Percentiles rank a stretch among this genome's conserved stretches.
Conservation (phyloP, 1,140 invertebrate species). For the Platorchestia sp. region DNA sequence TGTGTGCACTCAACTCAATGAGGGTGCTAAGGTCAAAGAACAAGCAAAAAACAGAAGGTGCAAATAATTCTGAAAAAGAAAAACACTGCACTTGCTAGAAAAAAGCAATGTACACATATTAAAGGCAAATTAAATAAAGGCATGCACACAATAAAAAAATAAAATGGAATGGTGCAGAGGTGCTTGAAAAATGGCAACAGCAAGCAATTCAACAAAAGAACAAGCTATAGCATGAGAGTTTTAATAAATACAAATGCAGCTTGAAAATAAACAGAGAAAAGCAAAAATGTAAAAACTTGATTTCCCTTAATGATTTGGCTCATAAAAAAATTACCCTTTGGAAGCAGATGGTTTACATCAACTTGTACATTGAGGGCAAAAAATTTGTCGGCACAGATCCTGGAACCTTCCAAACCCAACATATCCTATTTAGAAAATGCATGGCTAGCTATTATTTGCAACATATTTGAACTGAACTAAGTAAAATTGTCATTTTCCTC, state of each 20-base stretch:
- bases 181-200: not conserved
- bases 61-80: not conserved
- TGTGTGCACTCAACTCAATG: not conserved
- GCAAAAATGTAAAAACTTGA: not conserved
- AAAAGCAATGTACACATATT: not conserved
- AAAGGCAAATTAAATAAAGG: not conserved
- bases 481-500: too few relatives aligned
- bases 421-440: too few relatives aligned
- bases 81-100: not conserved
- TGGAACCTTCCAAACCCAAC: too few relatives aligned
- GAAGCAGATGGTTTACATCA: too few relatives aligned
- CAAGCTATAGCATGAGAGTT: not conserved
- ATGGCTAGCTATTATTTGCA: too few relatives aligned
- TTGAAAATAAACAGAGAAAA: not conserved
- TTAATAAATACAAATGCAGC: not conserved
- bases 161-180: not conserved
- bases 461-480: too few relatives aligned
- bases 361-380: too few relatives aligned
- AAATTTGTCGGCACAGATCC: too few relatives aligned
- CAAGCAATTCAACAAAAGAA: not conserved
- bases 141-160: constrained; percentile 20
- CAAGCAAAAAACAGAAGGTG: not conserved
- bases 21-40: not conserved
- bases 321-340: too few relatives aligned
- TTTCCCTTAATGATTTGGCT: too few relatives aligned